A percentile compares a stretch with the other conserved stretches of the same genome.
phyloP scores from a whole-genome alignment of 2,113 vertebrate species.

The Acrocephalus arundinaceus region DNA sequence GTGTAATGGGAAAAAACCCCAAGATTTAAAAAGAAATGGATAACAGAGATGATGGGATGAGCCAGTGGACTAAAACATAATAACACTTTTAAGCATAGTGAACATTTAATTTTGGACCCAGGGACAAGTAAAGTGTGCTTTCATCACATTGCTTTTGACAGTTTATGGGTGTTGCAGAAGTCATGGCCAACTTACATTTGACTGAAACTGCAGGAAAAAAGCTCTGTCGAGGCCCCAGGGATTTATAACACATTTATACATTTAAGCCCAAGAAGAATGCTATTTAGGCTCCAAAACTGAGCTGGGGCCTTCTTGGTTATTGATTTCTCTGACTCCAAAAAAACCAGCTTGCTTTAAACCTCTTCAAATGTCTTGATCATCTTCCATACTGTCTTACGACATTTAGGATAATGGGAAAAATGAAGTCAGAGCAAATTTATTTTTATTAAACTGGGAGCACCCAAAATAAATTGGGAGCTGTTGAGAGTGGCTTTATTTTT shows the following conservation, averaged over 20 bases:
- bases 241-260: background rate
- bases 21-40: background rate
- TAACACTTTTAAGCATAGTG: background rate
- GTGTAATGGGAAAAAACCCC: background rate
- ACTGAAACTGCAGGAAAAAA: background rate
- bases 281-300: background rate
- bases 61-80: conserved; percentile 1
- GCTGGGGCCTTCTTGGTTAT: background rate
- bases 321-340: background rate
- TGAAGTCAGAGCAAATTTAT: background rate
- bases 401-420: background rate
- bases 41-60: background rate
- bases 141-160: background rate
- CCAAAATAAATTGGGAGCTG: background rate
- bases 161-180: background rate
- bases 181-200: background rate
- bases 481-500: background rate
- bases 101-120: conserved; percentile 11
- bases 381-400: background rate
- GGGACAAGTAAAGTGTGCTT: background rate
- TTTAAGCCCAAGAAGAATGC: background rate
- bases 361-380: background rate
- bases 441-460: background rate
- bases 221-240: background rate
- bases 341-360: background rate